These are phyloP conservation scores for Nyctibius grandis DNA, from an alignment of 2,797 vertebrate species.

Conservation along the genomic window DNA sequence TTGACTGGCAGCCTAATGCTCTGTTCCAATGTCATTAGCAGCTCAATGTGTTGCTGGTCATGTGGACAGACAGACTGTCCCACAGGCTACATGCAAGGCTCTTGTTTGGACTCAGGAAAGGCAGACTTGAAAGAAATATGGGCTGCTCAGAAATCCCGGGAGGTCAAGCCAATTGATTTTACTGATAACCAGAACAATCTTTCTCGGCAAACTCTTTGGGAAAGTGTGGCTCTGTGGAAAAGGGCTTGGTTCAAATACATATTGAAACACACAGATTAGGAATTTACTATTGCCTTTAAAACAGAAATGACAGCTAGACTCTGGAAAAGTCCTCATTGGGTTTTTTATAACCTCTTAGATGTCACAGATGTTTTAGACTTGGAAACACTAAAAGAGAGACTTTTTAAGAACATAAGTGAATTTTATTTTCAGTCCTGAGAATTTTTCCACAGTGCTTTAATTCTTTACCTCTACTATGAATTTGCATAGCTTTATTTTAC, in stretches of 20 bases:
- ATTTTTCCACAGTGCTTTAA: neutral
- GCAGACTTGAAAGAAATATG: neutral
- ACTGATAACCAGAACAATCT: neutral
- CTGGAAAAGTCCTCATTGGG: neutral
- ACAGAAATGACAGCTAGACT: neutral
- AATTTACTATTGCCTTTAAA: neutral
- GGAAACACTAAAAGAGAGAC: neutral
- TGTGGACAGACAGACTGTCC: neutral
- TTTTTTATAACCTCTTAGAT: neutral
- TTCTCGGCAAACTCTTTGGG: neutral
- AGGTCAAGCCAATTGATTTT: neutral
- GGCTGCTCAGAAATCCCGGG: neutral
- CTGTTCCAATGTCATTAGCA: neutral
- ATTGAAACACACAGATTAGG: neutral
- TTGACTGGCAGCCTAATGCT: neutral
- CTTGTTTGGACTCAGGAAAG: neutral
- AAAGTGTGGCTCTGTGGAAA: neutral
- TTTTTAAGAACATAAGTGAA: neutral
- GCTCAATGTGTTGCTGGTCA: neutral
- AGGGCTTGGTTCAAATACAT: neutral
- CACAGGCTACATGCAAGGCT: neutral
- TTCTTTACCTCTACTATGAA: neutral
- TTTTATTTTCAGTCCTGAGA: neutral
- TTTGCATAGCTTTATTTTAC: neutral
- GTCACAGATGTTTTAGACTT: neutral